phyloP scores from a whole-genome alignment of 2,888 invertebrate genomes.

The Drosophila antonietae region DNA sequence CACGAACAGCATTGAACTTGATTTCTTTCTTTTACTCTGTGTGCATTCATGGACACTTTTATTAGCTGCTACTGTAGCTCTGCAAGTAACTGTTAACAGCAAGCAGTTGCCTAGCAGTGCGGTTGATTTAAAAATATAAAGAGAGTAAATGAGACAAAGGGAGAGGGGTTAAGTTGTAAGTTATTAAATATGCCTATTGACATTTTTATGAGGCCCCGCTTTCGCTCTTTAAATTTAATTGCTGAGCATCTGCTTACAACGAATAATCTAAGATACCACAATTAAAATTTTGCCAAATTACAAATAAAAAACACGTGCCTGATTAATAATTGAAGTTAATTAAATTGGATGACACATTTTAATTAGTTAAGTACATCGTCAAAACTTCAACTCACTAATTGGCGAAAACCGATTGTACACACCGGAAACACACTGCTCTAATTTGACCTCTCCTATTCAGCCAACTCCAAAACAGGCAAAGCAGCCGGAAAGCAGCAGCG shows the following conservation, averaged over 20 bases:
- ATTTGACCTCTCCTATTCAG: slow-evolving; percentile 27
- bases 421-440: slow-evolving; percentile 24
- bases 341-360: slow-evolving; percentile 11
- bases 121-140: not conserved
- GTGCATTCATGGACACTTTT: slow-evolving; percentile 16
- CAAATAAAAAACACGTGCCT: not conserved
- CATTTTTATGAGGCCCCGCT: not conserved
- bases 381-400: not conserved
- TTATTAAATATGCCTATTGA: not conserved
- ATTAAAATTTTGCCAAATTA: not conserved
- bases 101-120: not conserved
- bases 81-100: not conserved
- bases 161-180: not conserved
- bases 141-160: not conserved
- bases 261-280: not conserved
- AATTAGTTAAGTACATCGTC: slow-evolving; percentile 6
- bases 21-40: not conserved
- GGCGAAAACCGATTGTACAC: slow-evolving; percentile 4
- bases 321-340: not conserved
- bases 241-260: not conserved
- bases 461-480: slow-evolving; percentile 23
- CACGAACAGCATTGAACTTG: not conserved
- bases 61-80: slow-evolving; percentile 6
- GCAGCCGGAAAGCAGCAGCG: slow-evolving; percentile 34
- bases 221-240: slow-evolving; percentile 3